Conservation (phyloP, 2,888 invertebrate genomes). For the Nematopogon swammerdamellus region DNA sequence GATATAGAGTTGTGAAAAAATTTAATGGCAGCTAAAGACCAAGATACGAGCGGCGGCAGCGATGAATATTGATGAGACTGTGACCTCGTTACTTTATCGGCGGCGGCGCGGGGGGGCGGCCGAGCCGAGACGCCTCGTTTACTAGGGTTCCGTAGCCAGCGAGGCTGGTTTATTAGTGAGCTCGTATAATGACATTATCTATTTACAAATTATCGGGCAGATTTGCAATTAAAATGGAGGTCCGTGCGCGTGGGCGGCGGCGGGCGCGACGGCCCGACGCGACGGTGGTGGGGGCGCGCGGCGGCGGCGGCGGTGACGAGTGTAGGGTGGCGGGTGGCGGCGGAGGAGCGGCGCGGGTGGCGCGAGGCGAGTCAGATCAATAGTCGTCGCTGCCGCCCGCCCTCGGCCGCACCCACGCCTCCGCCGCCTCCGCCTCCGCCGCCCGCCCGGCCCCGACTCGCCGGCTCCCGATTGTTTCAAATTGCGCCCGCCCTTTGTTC, state of each 20-base stretch:
- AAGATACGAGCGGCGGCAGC: no score
- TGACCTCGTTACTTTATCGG: not conserved
- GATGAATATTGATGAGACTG: not conserved
- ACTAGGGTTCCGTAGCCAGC: no score
- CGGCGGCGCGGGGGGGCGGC: no score
- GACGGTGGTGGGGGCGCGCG: not conserved
- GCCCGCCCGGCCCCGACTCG: slow-evolving; percentile 21
- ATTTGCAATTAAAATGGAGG: slow-evolving; percentile 53
- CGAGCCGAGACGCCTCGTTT: not conserved
- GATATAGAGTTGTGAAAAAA: no score
- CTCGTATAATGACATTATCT: slow-evolving; percentile 48
- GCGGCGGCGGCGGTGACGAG: slow-evolving; percentile 12
- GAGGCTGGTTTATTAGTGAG: not conserved
- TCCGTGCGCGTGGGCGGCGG: slow-evolving; percentile 13
- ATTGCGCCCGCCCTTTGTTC: slow-evolving; percentile 52
- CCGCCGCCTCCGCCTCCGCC: slow-evolving; percentile 17
- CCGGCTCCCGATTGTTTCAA: slow-evolving; percentile 51
- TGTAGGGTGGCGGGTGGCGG: slow-evolving; percentile 18
- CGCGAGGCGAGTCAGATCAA: slow-evolving; percentile 21
- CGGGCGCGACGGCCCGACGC: slow-evolving; percentile 4
- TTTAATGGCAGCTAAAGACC: no score
- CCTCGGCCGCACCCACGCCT: not conserved
- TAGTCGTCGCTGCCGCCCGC: not conserved
- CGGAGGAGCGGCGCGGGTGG: slow-evolving; percentile 22
- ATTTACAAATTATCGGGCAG: slow-evolving; percentile 56